A percentile compares a stretch with the other conserved stretches of the same genome.
phyloP scores from a whole-genome alignment of 2,888 invertebrate genomes.

The Frankliniella fusca region DNA sequence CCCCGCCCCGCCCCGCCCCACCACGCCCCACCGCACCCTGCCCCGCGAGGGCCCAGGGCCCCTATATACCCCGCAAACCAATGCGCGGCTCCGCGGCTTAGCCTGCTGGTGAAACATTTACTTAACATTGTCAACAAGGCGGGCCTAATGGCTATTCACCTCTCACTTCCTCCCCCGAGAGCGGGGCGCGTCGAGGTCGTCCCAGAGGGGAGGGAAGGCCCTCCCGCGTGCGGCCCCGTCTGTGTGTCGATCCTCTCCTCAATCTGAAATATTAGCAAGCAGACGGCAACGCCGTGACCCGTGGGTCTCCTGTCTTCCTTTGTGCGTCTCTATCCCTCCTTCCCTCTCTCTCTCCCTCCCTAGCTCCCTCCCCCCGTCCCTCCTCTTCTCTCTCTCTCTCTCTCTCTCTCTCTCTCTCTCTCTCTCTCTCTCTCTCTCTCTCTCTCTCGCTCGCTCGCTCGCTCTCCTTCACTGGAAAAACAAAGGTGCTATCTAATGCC shows the following conservation, averaged over 20 bases:
- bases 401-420: not conserved
- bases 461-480: too few species aligned
- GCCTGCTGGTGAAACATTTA: constrained; percentile 19
- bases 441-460: too few species aligned
- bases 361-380: not conserved
- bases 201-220: not conserved
- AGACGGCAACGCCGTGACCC: not conserved
- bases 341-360: not conserved
- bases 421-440: not conserved
- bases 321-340: not conserved
- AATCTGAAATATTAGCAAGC: not conserved
- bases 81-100: not conserved
- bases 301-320: not conserved
- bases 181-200: not conserved
- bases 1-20: not conserved
- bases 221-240: not conserved
- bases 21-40: not conserved
- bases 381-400: not conserved
- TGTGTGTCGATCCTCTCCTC: too few species aligned
- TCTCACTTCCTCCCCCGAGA: not conserved
- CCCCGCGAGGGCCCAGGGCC: not conserved
- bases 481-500: too few species aligned
- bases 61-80: not conserved
- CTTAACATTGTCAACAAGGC: constrained; percentile 20
- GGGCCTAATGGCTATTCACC: constrained; percentile 4